phyloP scores from a whole-genome alignment of 2,888 invertebrate species.

The Cacoxenus indagator region DNA sequence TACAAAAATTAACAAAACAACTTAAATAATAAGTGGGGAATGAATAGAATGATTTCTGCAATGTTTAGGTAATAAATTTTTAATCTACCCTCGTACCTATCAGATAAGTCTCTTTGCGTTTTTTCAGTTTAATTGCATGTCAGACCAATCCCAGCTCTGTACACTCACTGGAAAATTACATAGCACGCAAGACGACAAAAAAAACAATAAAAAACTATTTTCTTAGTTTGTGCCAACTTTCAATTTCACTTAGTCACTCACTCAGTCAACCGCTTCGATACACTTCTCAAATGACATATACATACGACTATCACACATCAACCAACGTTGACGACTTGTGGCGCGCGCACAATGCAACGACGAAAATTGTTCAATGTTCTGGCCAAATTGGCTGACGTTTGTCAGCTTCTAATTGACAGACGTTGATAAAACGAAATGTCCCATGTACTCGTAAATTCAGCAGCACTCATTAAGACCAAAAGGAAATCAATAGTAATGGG shows the following conservation, averaged over 20 bases:
- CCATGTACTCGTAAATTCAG: background rate
- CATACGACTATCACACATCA: background rate
- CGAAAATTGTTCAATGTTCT: slow-evolving; percentile 19
- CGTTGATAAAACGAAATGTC: background rate
- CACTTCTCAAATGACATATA: background rate
- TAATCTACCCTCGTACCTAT: too few relatives aligned
- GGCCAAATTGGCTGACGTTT: background rate
- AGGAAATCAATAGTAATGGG: too few relatives aligned
- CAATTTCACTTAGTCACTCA: slow-evolving; percentile 4
- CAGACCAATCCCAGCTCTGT: too few relatives aligned
- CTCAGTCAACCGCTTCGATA: background rate
- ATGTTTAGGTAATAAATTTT: too few relatives aligned
- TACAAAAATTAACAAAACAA: too few relatives aligned
- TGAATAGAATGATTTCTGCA: too few relatives aligned
- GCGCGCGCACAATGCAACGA: slow-evolving; percentile 8
- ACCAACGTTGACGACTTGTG: background rate
- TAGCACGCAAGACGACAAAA: too few relatives aligned
- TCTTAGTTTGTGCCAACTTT: slow-evolving; percentile 9
- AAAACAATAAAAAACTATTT: too few relatives aligned
- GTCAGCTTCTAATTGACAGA: slow-evolving; percentile 10
- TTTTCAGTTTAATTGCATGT: too few relatives aligned
- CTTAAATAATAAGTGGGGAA: too few relatives aligned
- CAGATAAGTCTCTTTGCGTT: too few relatives aligned
- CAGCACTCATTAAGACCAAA: background rate
- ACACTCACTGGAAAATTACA: too few relatives aligned